A percentile compares a stretch with the other conserved stretches of the same genome.
phyloP scores from a whole-genome alignment of 2,113 vertebrate genomes.

The Zosterops lateralis region DNA sequence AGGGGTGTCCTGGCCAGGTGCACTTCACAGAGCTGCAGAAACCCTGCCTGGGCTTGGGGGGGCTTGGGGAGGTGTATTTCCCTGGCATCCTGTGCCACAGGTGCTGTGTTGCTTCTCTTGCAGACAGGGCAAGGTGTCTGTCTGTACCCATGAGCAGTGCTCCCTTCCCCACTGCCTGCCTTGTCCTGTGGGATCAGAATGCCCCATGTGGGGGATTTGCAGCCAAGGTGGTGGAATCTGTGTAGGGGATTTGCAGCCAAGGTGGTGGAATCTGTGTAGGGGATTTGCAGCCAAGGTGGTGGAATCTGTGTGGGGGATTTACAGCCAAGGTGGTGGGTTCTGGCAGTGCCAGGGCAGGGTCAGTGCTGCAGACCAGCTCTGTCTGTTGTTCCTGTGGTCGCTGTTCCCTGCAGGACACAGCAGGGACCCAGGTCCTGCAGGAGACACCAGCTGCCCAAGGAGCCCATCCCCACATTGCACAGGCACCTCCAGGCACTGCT shows the following conservation, averaged over 20 bases:
- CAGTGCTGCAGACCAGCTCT: not conserved
- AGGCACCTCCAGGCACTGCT: not conserved
- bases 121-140: not conserved
- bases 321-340: not conserved
- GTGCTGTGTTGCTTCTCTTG: not conserved
- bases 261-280: not conserved
- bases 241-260: not conserved
- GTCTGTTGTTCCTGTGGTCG: not conserved
- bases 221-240: not conserved
- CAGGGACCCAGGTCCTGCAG: not conserved
- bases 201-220: not conserved
- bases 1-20: accelerated
- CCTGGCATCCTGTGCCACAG: not conserved
- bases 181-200: not conserved
- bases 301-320: not conserved
- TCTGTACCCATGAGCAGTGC: accelerated
- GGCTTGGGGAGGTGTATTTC: not conserved
- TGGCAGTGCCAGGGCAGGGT: not conserved
- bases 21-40: not conserved
- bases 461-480: not conserved
- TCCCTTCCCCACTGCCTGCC: not conserved
- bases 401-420: not conserved
- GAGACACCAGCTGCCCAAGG: not conserved
- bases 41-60: not conserved
- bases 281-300: not conserved